Evolutionary conservation across 2,888 invertebrate species (phyloP).

Genomic region (Helobdella robusta): DNA sequence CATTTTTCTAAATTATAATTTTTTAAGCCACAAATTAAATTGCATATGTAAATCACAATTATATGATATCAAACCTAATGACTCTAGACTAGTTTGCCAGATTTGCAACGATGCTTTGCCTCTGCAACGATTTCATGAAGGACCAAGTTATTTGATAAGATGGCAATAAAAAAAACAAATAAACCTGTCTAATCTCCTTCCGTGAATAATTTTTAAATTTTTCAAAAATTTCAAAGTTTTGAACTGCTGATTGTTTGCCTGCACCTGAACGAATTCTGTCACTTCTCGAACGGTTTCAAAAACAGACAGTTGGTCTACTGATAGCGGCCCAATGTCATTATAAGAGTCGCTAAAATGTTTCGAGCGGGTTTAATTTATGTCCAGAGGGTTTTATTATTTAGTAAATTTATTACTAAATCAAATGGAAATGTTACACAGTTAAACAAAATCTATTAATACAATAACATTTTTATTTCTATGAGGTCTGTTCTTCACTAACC

Average conservation of each 20-base stretch:
- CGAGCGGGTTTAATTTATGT: no score
- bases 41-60: no score
- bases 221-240: conserved; percentile 81
- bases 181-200: conserved; percentile 47
- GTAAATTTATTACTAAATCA: not conserved
- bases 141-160: not conserved
- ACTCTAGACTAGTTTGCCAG: conserved; percentile 50
- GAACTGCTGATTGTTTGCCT: conserved; percentile 57
- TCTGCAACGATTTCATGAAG: conserved; percentile 12
- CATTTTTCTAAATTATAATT: no score
- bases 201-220: conserved; percentile 85
- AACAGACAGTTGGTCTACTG: conserved; percentile 69
- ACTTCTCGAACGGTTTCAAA: conserved; percentile 84
- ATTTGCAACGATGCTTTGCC: conserved; percentile 43
- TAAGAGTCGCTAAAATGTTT: conserved; percentile 26
- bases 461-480: no score
- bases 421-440: not conserved
- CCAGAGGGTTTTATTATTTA: not conserved
- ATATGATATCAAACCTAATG: no score
- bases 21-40: no score
- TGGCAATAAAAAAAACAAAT: not conserved
- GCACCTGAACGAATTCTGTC: conserved; percentile 77
- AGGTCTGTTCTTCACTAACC: conserved; percentile 11
- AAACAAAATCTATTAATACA: not conserved
- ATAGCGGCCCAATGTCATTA: conserved; percentile 23